Conservation (phyloP, 2,888 invertebrate genomes). For the Habroteleia sp. region DNA sequence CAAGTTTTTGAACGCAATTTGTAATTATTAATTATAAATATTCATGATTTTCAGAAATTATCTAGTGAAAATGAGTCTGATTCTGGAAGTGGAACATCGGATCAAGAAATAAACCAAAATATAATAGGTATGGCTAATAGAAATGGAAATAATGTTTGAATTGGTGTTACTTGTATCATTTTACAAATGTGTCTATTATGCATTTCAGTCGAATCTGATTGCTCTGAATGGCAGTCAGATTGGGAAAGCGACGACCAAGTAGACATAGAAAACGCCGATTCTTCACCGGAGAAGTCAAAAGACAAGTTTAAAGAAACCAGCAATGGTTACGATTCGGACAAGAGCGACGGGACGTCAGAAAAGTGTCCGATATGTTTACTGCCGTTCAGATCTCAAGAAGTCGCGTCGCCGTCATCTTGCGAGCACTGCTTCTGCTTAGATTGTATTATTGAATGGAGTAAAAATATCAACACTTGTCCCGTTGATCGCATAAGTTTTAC, state of each 20-base stretch:
- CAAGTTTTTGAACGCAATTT: background rate
- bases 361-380: slow-evolving; percentile 95
- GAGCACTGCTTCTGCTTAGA: slow-evolving; percentile 94
- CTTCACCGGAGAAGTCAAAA: slow-evolving; percentile 51
- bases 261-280: slow-evolving; percentile 20
- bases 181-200: background rate
- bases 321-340: slow-evolving; percentile 82
- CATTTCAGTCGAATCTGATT: slow-evolving; percentile 54
- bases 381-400: slow-evolving; percentile 88
- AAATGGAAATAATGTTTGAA: too few relatives aligned
- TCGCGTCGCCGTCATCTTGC: slow-evolving; percentile 93
- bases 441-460: slow-evolving; percentile 97
- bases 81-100: slow-evolving; percentile 65
- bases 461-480: slow-evolving; percentile 96
- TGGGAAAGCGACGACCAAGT: slow-evolving; percentile 74
- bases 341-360: slow-evolving; percentile 88
- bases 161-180: background rate
- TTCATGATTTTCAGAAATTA: slow-evolving; percentile 67
- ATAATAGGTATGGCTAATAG: too few relatives aligned
- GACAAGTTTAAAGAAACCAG: slow-evolving; percentile 26
- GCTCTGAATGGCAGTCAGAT: slow-evolving; percentile 77
- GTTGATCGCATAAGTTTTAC: slow-evolving; percentile 92
- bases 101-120: slow-evolving; percentile 35
- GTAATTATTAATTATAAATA: too few relatives aligned
- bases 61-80: slow-evolving; percentile 70